phyloP scores from a whole-genome alignment of 2,888 invertebrate species.

The Rhamnusium bicolor region DNA sequence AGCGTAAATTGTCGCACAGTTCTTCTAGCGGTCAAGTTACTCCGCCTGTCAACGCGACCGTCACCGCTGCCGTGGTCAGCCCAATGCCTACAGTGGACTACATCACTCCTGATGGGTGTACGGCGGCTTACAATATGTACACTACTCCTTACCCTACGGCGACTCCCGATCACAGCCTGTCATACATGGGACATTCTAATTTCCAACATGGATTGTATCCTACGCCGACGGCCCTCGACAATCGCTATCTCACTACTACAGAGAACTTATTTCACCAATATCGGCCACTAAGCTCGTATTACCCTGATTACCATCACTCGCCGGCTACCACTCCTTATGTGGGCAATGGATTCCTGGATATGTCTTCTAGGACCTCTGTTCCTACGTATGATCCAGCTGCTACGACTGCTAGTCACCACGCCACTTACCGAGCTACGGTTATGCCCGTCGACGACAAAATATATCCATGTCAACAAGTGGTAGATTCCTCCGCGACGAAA shows the following conservation, averaged over 20 bases:
- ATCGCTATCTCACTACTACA: constrained; percentile 80
- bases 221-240: constrained; percentile 72
- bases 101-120: constrained; percentile 76
- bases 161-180: constrained; percentile 76
- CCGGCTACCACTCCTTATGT: constrained; percentile 79
- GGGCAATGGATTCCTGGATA: constrained; percentile 88
- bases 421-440: constrained; percentile 65
- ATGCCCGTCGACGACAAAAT: constrained; percentile 75
- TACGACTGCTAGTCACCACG: constrained; percentile 70
- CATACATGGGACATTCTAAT: constrained; percentile 82
- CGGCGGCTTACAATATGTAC: constrained; percentile 77
- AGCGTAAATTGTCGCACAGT: constrained; percentile 68
- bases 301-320: constrained; percentile 84
- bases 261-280: constrained; percentile 94
- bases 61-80: constrained; percentile 72
- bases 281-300: constrained; percentile 88
- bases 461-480: constrained; percentile 76
- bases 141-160: constrained; percentile 85
- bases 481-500: constrained; percentile 75
- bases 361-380: constrained; percentile 77
- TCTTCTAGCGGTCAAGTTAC: constrained; percentile 67
- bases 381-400: constrained; percentile 75
- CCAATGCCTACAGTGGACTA: constrained; percentile 79
- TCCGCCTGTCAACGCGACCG: constrained; percentile 67
- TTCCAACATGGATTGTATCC: constrained; percentile 78